Evolutionary conservation across 2,888 invertebrate species (phyloP), one percentile per base, ranked within the genome.

Genomic region (Melanargia galathea): DNA sequence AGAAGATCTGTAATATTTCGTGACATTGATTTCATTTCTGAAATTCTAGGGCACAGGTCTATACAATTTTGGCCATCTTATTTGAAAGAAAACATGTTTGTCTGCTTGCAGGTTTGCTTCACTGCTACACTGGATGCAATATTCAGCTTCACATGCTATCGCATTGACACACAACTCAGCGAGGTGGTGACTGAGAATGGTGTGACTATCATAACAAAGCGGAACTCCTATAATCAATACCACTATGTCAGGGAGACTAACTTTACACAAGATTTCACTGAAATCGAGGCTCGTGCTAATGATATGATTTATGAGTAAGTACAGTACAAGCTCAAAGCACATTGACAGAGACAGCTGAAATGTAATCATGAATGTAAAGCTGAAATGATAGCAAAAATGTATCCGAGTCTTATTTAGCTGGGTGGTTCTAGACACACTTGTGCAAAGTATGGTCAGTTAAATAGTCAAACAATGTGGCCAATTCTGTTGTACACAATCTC

Each of bases 121-220:
- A 71, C 75, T 0, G 75, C 74, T 18, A 63, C 70, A 16, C 64
- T 87, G 66, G 87, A 88, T 60, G 70, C 86, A 38, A 75, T 87
- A 69, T 87, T 81, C 65, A 73, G 71, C 30, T 72, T 75, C 1
- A 67, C 69, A 18, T 86, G 86, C 69, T 88, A 86, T 66, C 60
- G 60, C 5, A 61, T 87, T 13, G 63, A 71, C 55, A 82, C 70
- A 49, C 62, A 71, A 8, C 20, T 45, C 1, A 33, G 24, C 8
- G 55, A 33, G 5, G 33, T 0, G 1, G 4, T 5, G 1, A 3
- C 3, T 18, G 8, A 16, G 45, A 10, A 16, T 7, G 2, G 7
- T 7, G 1, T 11, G 10, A 10, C 45, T 45, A 3, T 45, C 7
- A 8, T 3, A 7, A 1, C 8, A 3, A 1, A 8, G 18, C 0